Percentiles rank a stretch among this genome's conserved stretches.
Evolutionary conservation across 1,140 invertebrate genomes (phyloP).

Genomic region (Halotydeus destructor): DNA sequence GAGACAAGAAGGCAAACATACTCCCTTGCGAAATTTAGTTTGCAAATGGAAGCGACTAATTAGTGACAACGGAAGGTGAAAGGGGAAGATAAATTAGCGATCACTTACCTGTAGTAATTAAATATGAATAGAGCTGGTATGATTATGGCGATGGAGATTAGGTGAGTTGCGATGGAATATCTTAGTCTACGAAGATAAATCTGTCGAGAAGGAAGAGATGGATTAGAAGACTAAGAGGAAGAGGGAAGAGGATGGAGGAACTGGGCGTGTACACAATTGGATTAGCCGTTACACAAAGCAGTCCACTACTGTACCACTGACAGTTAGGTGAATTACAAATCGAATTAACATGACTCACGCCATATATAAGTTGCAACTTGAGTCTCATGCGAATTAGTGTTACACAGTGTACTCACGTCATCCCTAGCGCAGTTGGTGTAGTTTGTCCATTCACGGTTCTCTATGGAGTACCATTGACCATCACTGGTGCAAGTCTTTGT

Average conservation of each 20-base stretch:
- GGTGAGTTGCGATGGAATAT: slow-evolving; percentile 21
- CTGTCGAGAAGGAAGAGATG: background rate
- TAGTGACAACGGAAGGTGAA: too few species aligned
- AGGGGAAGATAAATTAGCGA: too few species aligned
- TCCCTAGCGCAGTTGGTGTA: slow-evolving; percentile 23
- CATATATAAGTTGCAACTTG: too few species aligned
- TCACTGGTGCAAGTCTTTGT: slow-evolving; percentile 21
- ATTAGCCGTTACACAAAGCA: too few species aligned
- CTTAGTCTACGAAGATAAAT: slow-evolving; percentile 9
- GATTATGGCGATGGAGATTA: slow-evolving; percentile 24
- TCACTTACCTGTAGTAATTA: slow-evolving; percentile 21
- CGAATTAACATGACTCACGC: too few species aligned
- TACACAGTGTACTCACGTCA: slow-evolving; percentile 17
- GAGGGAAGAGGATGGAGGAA: background rate
- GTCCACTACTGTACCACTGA: too few species aligned
- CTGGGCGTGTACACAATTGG: too few species aligned
- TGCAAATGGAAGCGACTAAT: too few species aligned
- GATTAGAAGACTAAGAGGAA: background rate
- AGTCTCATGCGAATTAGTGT: too few species aligned
- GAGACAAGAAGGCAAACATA: too few species aligned
- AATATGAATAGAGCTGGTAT: slow-evolving; percentile 28
- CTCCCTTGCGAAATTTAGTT: too few species aligned
- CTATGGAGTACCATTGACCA: slow-evolving; percentile 21
- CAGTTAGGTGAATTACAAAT: too few species aligned
- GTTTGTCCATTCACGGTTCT: slow-evolving; percentile 25